Evolutionary conservation across 2,797 vertebrate species (phyloP).

Genomic region (Sorex maritimensis): DNA sequence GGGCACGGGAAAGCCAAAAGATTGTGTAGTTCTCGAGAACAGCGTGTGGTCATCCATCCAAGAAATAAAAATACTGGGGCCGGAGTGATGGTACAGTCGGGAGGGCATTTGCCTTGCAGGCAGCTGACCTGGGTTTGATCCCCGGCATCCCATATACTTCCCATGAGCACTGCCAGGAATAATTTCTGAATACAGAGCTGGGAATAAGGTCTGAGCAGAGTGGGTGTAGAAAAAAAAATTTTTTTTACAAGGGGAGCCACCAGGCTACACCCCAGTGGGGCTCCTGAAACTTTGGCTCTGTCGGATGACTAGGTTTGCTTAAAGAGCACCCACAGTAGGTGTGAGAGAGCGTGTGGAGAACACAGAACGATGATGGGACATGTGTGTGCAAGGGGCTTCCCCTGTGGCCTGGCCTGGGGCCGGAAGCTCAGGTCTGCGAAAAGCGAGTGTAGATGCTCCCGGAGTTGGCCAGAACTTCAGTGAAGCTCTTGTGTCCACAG

Average conservation of each 20-base stretch:
- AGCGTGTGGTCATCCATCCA: conserved; percentile 30
- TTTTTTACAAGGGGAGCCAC: no score
- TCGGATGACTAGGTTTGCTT: background rate
- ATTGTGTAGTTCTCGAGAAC: background rate
- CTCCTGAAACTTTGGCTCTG: background rate
- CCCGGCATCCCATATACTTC: no score
- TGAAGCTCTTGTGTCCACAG: conserved; percentile 87
- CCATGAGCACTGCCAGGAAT: no score
- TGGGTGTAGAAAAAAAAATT: no score
- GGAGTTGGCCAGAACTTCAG: background rate
- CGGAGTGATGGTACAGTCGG: no score
- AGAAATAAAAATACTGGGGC: background rate
- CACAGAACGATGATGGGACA: background rate
- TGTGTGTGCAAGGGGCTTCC: background rate
- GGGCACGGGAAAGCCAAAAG: background rate
- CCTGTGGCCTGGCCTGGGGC: background rate
- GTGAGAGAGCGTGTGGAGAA: background rate
- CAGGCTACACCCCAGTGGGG: background rate
- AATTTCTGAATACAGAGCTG: no score
- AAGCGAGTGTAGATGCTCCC: background rate
- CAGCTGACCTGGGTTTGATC: no score
- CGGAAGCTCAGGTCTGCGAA: background rate
- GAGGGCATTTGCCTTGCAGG: no score
- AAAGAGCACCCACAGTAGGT: background rate
- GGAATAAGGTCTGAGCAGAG: no score